Evolutionary conservation across 30 jellyfish, hydroid and myxozoan genomes (phyloP).

Genomic region (Aurelia sp.): DNA sequence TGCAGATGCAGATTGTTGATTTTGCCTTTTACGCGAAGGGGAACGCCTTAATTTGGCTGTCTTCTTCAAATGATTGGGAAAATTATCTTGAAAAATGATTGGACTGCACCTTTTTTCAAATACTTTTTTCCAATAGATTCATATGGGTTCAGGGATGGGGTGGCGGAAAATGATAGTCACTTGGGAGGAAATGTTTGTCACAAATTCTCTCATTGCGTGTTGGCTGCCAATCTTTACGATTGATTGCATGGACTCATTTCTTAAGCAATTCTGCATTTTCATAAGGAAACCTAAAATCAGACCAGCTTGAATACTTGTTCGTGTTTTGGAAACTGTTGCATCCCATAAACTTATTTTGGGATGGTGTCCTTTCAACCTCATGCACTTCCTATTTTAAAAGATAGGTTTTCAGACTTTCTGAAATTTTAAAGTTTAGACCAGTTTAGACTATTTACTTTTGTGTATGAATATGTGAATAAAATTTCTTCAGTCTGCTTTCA

Average conservation of each 20-base stretch:
- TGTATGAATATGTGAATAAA: no score
- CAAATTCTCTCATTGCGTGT: background rate
- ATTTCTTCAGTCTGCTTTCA: no score
- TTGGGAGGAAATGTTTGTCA: conserved; percentile 20
- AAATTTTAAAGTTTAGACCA: no score
- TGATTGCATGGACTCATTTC: conserved; percentile 32
- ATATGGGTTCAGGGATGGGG: background rate
- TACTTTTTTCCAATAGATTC: background rate
- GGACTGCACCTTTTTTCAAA: conserved; percentile 34
- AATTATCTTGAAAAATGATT: background rate
- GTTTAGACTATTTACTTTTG: no score
- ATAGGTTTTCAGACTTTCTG: no score
- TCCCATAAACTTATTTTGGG: no score
- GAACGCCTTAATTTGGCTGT: background rate
- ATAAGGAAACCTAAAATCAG: conserved; percentile 19
- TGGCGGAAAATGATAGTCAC: conserved; percentile 2
- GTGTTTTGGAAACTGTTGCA: no score
- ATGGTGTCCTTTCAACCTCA: no score
- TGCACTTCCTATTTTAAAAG: no score
- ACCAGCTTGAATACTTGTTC: background rate
- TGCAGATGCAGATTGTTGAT: no score
- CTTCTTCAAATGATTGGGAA: background rate
- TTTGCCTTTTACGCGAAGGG: background rate
- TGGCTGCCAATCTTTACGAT: conserved; percentile 28
- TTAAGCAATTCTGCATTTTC: conserved; percentile 15